Evolutionary conservation across 2,113 vertebrate species (phyloP).

Genomic region (Prunella fulvescens): DNA sequence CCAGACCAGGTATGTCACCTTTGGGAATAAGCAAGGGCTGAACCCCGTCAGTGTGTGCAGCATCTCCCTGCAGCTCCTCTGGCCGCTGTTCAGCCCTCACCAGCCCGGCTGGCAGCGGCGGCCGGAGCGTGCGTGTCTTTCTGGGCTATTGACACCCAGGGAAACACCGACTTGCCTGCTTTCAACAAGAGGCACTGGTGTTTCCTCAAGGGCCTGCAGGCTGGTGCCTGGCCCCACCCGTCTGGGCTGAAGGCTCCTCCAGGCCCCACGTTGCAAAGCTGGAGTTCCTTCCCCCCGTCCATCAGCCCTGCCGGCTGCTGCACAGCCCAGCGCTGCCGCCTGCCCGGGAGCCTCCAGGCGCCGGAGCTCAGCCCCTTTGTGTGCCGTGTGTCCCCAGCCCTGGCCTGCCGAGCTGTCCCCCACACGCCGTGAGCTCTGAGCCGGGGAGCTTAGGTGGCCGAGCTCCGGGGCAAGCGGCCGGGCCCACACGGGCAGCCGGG

Average conservation of each 20-base stretch:
- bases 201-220: neutral
- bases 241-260: neutral
- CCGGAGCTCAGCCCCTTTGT: neutral
- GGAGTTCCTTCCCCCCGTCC: neutral
- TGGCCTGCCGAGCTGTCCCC: fast-evolving
- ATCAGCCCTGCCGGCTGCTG: neutral
- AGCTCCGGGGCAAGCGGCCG: fast-evolving
- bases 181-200: neutral
- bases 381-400: fast-evolving
- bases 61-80: neutral
- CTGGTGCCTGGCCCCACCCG: neutral
- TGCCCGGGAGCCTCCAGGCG: neutral
- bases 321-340: neutral
- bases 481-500: neutral
- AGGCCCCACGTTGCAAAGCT: neutral
- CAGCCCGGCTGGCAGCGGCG: neutral
- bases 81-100: neutral
- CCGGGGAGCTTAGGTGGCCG: neutral
- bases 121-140: neutral
- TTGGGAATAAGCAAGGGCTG: neutral
- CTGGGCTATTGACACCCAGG: neutral
- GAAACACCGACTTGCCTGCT: neutral
- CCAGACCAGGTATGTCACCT: neutral
- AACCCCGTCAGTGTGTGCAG: neutral
- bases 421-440: neutral